Evolutionary conservation across 1,140 invertebrate genomes (phyloP), one percentile per base, ranked within the genome.

Genomic region (Battus philenor): DNA sequence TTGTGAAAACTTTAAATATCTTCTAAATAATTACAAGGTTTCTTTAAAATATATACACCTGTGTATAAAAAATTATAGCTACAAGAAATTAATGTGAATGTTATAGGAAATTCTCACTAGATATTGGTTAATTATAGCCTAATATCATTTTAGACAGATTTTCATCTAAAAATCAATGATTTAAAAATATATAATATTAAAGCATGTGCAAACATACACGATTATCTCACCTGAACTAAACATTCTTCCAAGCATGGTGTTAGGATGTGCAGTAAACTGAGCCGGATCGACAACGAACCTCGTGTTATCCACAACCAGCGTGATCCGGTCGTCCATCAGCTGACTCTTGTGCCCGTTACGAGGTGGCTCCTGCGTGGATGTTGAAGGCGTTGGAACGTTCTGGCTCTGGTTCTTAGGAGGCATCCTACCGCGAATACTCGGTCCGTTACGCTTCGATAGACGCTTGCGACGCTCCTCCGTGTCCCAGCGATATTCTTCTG

Each of bases 231-330:
- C 95, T 9, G 96, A 95, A 73, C 95, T 96, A 75, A 98, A 98
- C 98, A 99, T 99, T 65, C 97, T 92, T 12, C 97, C 97, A 2
- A 97, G 63, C 95, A 97, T 97, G 0, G 96, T 97, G 72, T 97
- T 96, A 2, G 95, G 95, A 85, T 97, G 93, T 1, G 94, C 93
- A 4, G 94, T 94, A 65, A 99, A 97, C 36, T 98, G 87, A 6
- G 94, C 91, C 2, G 95, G 95, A 85, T 98, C 96, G 1, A 98
- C 91, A 3, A 97, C 91, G 78, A 96, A 97, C 57, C 96, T 88
- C 0, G 96, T 97, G 54, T 96, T 96, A 73, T 98, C 97, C 3
- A 98, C 97, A 9, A 98, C 92, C 13, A 98, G 87, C 1, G 96
- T 97, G 11, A 98, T 92, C 29, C 93, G 79, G 56, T 95, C 94